These are phyloP conservation scores for Perdita meconis DNA, from an alignment of 2,888 invertebrate genomes.

Conservation along the genomic window DNA sequence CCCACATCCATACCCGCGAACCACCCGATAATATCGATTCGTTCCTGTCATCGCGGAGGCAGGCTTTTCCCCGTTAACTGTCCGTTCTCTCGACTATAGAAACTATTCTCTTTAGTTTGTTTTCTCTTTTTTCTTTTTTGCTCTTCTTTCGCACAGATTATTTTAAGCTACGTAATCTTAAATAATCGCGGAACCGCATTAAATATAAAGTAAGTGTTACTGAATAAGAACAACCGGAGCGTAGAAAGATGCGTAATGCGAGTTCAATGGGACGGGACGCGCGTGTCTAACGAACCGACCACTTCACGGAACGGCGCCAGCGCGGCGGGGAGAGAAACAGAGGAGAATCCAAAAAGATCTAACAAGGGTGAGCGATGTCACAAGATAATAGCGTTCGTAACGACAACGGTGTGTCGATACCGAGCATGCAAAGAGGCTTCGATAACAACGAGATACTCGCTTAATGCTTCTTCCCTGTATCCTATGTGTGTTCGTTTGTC, in stretches of 20 bases:
- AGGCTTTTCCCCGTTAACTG: neutral
- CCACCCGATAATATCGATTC: neutral
- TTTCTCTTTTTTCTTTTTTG: conserved; percentile 1
- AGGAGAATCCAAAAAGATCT: neutral
- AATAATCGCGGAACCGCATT: conserved; percentile 47
- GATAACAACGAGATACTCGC: conserved; percentile 41
- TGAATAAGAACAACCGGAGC: conserved; percentile 65
- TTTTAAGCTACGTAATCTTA: conserved; percentile 55
- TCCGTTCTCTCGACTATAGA: neutral
- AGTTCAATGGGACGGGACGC: conserved; percentile 65
- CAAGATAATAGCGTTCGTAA: conserved; percentile 39
- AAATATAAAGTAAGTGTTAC: conserved; percentile 49
- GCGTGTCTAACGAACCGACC: conserved; percentile 50
- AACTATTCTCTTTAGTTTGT: no score
- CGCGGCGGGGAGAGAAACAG: neutral
- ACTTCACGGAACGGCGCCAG: neutral
- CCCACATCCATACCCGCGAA: neutral
- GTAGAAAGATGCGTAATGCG: conserved; percentile 65
- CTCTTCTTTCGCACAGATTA: conserved; percentile 16
- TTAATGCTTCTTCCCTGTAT: conserved; percentile 4
- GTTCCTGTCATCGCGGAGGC: neutral
- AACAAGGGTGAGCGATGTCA: conserved; percentile 38
- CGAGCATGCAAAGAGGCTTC: conserved; percentile 47
- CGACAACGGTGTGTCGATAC: conserved; percentile 31
- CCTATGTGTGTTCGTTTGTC: conserved; percentile 8